A percentile compares a stretch with the other conserved stretches of the same genome.
phyloP scores from a whole-genome alignment of 2,113 vertebrate genomes.

The Pandion haliaetus region DNA sequence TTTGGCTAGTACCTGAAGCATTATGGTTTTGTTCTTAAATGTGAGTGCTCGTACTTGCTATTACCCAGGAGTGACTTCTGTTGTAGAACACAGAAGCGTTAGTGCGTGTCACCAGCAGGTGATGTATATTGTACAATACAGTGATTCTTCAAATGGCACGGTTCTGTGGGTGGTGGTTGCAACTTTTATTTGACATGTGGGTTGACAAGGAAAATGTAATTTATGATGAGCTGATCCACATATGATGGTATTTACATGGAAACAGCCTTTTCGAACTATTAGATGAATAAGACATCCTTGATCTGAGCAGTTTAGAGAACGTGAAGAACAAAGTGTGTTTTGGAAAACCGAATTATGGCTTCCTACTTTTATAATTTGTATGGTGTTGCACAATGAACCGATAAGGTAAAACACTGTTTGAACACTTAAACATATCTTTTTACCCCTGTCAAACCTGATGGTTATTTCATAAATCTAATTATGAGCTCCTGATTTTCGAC shows the following conservation, averaged over 20 bases:
- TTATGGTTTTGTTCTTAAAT: neutral
- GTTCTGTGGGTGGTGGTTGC: neutral
- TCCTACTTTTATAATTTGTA: neutral
- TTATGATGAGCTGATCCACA: neutral
- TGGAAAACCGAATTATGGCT: neutral
- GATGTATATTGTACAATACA: neutral
- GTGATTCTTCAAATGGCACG: neutral
- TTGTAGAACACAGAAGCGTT: neutral
- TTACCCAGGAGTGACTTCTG: neutral
- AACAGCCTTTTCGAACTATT: neutral
- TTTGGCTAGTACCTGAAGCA: neutral
- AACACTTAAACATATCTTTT: neutral
- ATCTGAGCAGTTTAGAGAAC: neutral
- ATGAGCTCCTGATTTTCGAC: neutral
- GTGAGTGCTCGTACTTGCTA: fast-evolving
- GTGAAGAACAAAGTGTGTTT: neutral
- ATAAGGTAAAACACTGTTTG: neutral
- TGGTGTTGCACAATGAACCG: neutral
- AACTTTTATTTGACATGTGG: neutral
- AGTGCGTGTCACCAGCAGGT: neutral
- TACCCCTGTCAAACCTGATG: neutral
- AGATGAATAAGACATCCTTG: neutral
- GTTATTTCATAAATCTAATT: neutral
- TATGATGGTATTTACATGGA: neutral
- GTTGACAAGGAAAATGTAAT: neutral